phyloP scores from a whole-genome alignment of 2,888 invertebrate species.

The Eurytoma adleriae region DNA sequence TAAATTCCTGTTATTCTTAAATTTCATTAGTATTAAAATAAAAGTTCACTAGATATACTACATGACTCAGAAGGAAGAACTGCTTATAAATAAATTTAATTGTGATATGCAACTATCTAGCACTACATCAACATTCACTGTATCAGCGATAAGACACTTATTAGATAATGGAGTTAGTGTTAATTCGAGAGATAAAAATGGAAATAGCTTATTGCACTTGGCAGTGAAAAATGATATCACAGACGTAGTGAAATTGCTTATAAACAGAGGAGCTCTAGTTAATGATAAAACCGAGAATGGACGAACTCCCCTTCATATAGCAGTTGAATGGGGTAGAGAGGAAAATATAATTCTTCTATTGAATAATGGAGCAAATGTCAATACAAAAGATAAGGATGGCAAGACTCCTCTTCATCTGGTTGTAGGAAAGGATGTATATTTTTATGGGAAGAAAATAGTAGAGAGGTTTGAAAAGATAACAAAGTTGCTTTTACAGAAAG shows the following conservation, averaged over 20 bases:
- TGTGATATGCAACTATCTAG: slow-evolving; percentile 40
- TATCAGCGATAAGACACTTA: slow-evolving; percentile 31
- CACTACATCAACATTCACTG: slow-evolving; percentile 6
- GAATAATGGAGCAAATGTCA: slow-evolving; percentile 27
- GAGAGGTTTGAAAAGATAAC: slow-evolving; percentile 46
- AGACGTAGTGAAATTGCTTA: slow-evolving; percentile 22
- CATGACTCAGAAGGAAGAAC: slow-evolving; percentile 41
- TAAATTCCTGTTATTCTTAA: background rate
- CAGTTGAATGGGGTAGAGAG: slow-evolving; percentile 40
- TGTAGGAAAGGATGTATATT: slow-evolving; percentile 35
- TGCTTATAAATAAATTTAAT: slow-evolving; percentile 30
- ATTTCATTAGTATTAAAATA: background rate
- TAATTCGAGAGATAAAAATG: slow-evolving; percentile 38
- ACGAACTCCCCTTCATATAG: slow-evolving; percentile 32
- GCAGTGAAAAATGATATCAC: slow-evolving; percentile 33
- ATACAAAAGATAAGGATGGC: slow-evolving; percentile 30
- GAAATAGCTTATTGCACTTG: slow-evolving; percentile 33
- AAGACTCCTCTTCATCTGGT: slow-evolving; percentile 39
- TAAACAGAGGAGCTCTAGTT: slow-evolving; percentile 22
- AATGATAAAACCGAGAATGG: slow-evolving; percentile 33
- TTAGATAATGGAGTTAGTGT: slow-evolving; percentile 23
- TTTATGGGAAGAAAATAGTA: slow-evolving; percentile 40
- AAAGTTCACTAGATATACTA: background rate
- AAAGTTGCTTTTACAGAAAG: slow-evolving; percentile 30
- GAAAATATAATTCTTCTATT: slow-evolving; percentile 27